phyloP scores from a whole-genome alignment of 2,113 vertebrate genomes.

The Geococcyx californianus region DNA sequence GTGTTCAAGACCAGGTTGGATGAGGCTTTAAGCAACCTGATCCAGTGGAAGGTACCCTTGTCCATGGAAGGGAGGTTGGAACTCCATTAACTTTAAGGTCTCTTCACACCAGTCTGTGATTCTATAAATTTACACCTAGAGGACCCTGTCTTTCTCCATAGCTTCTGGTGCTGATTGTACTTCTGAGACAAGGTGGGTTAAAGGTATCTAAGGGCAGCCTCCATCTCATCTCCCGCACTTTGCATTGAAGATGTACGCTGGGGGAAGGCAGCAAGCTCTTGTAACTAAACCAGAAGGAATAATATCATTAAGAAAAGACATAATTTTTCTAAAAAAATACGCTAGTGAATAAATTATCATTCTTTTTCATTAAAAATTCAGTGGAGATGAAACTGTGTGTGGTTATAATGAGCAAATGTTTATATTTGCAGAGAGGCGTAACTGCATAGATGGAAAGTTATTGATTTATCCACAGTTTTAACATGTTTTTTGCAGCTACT shows the following conservation, averaged over 20 bases:
- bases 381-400: conserved; percentile 72
- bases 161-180: not conserved
- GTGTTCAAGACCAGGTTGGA: no score
- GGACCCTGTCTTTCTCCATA: not conserved
- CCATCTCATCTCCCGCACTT: not conserved
- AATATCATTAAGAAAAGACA: conserved; percentile 61
- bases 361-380: conserved; percentile 77
- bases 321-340: not conserved
- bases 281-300: conserved; percentile 13
- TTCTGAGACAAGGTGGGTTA: not conserved
- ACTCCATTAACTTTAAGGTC: no score
- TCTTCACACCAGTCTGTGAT: no score
- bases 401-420: conserved; percentile 76
- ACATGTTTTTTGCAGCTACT: not conserved
- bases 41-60: no score
- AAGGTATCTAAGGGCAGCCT: not conserved
- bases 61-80: no score
- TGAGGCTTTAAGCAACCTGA: no score
- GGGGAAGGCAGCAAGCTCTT: not conserved
- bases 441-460: conserved; percentile 70
- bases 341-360: conserved; percentile 70
- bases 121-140: not conserved
- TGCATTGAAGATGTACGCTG: not conserved
- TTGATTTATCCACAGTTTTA: conserved; percentile 55
- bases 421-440: conserved; percentile 71